Percentiles rank a stretch among this genome's conserved stretches.
phyloP scores from a whole-genome alignment of 1,140 invertebrate genomes.

The Ooceraea biroi region DNA sequence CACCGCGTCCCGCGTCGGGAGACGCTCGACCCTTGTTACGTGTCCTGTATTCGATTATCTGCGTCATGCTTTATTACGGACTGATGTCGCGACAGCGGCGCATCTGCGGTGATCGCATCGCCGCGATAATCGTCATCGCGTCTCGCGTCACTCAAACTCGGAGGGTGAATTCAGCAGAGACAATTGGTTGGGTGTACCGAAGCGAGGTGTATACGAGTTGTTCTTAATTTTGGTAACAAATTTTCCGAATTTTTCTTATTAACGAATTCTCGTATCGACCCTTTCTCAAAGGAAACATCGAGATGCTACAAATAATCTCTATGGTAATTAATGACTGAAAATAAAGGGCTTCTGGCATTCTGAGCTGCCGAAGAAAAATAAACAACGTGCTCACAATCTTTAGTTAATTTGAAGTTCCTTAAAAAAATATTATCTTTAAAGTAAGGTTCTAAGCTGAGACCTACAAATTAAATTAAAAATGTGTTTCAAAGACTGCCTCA shows the following conservation, averaged over 20 bases:
- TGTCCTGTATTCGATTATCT: constrained; percentile 85
- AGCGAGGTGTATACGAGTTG: neutral
- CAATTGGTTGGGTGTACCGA: constrained; percentile 8
- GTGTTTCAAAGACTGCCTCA: neutral
- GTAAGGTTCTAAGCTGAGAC: constrained; percentile 23
- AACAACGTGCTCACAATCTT: neutral
- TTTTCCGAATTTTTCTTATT: neutral
- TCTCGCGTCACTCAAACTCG: constrained; percentile 49
- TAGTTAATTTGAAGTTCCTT: constrained; percentile 9
- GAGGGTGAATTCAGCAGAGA: constrained; percentile 39
- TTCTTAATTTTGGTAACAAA: neutral
- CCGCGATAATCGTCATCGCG: constrained; percentile 62
- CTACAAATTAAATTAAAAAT: constrained; percentile 8
- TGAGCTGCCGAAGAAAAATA: neutral
- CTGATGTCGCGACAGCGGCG: constrained; percentile 79
- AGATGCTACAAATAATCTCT: neutral
- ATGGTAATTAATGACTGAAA: constrained; percentile 4
- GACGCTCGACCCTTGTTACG: constrained; percentile 81
- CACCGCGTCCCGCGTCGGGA: constrained; percentile 74
- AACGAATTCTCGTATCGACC: neutral
- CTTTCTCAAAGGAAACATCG: neutral
- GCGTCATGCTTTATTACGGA: constrained; percentile 82
- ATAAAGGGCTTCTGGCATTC: neutral
- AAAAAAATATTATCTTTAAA: neutral
- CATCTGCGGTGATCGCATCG: constrained; percentile 74